Conservation (phyloP, 1,140 invertebrate genomes). For the Saccostrea glomerata region DNA sequence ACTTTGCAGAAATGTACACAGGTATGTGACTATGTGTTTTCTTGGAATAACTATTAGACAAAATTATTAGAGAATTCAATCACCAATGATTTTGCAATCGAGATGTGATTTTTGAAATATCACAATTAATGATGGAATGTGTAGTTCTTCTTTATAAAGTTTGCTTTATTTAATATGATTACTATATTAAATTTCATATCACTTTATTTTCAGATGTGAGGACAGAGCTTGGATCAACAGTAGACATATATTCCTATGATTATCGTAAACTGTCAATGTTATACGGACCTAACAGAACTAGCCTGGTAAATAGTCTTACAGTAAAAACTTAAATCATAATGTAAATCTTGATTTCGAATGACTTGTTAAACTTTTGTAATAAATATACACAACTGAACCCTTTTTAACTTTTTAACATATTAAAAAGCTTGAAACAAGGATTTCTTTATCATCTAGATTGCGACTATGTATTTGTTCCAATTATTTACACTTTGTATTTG, state of each 20-base stretch:
- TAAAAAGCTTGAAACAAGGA: no score
- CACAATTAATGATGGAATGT: no score
- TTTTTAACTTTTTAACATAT: no score
- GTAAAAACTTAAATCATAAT: no score
- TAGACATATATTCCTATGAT: constrained; percentile 88
- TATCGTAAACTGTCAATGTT: constrained; percentile 89
- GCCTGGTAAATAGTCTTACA: constrained; percentile 65
- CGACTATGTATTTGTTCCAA: no score
- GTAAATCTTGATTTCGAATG: no score
- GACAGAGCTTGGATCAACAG: constrained; percentile 77
- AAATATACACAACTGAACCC: no score
- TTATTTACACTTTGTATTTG: constrained; percentile 3
- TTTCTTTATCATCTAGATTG: no score
- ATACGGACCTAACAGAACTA: constrained; percentile 88
- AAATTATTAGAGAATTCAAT: not conserved
- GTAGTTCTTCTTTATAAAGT: not conserved
- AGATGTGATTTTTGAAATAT: not conserved
- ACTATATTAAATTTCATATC: not conserved
- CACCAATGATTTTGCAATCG: not conserved
- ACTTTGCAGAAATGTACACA: constrained; percentile 83
- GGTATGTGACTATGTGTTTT: constrained; percentile 58
- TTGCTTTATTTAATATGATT: not conserved
- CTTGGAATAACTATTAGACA: no score
- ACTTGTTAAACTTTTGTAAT: no score
- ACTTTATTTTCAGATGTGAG: constrained; percentile 63